Evolutionary conservation across 2,888 invertebrate genomes (phyloP), one percentile per base, ranked within the genome.

Genomic region (Synergus itoensis): DNA sequence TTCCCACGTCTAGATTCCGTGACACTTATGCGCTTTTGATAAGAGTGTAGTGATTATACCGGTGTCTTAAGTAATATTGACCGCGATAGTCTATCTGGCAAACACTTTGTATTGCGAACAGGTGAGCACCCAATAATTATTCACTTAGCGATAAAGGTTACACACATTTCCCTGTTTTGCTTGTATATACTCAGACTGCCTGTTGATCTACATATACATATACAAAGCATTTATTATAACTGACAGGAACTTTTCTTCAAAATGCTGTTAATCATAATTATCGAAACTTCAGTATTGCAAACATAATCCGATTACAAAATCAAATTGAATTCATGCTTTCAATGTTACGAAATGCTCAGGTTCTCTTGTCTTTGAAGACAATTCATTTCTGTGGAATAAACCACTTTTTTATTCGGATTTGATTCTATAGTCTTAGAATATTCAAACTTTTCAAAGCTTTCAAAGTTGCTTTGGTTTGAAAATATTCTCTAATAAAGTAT

Each of bases 81-180:
- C 77, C 41, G 48, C 64, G 67, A 78, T 62, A 45, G 76, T 81
- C 78, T 84, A 84, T 84, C 82, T 81, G 45, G 78, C 77, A 78
- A 80, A 80, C 80, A 81, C 81, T 79, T 79, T 77, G 73, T 28
- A 28, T 77, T 60, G 80, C 77, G 28, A 82, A 81, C 83, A 83
- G 82, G 81, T 81, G 82, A 81, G 77, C 80, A 79, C 77, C 73
- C 76, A 78, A 77, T 81, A 81, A 83, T 83, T 83, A 83, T 83
- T 82, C 82, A 83, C 76, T 81, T 77, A 64, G 76, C 62, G 80
- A 81, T 83, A 78, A 60, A 57, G 73, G 73, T 73, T 53, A 53
- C 73, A 73, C 73, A 36, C 73, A 73, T 36, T 48, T n/a, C 36
- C 53, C n/a, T 53, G 48, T 28, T 28, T 28, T 28, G 28, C 21